Evolutionary conservation across 2,888 invertebrate species (phyloP).

Genomic region (Limenitis camilla): DNA sequence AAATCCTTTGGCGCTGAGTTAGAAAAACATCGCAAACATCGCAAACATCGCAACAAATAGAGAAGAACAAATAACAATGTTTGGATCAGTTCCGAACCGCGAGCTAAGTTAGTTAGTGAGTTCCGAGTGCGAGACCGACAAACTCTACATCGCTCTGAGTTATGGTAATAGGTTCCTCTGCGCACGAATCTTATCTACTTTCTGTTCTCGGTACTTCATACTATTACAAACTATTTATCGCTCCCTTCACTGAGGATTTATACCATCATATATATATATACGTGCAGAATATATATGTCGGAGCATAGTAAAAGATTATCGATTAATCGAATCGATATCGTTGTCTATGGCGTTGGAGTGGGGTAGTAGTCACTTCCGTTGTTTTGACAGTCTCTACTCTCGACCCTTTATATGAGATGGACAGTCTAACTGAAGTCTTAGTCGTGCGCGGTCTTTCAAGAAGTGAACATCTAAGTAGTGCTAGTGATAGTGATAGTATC

Average conservation of each 20-base stretch:
- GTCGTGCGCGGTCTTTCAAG: too few species aligned
- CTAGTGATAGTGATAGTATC: too few species aligned
- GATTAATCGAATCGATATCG: too few species aligned
- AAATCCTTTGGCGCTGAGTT: neutral
- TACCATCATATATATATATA: neutral
- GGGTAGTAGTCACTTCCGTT: too few species aligned
- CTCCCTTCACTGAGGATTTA: neutral
- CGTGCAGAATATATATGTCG: too few species aligned
- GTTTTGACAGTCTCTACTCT: too few species aligned
- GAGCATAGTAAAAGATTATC: too few species aligned
- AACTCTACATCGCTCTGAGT: conserved; percentile 7
- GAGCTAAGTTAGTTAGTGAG: conserved; percentile 14
- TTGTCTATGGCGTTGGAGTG: too few species aligned
- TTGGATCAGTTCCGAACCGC: conserved; percentile 9
- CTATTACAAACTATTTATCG: neutral
- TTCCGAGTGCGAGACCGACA: conserved; percentile 1
- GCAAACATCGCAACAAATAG: conserved; percentile 3
- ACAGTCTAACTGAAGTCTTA: too few species aligned
- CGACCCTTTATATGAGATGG: too few species aligned
- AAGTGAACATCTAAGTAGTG: too few species aligned
- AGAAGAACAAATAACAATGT: conserved; percentile 12
- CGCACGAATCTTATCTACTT: neutral
- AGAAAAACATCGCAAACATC: conserved; percentile 4
- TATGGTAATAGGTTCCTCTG: conserved; percentile 5
- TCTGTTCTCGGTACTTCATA: neutral